Base-by-base conservation (phyloP, 2,888 invertebrate species). In the Sphinx pinastri region DNA sequence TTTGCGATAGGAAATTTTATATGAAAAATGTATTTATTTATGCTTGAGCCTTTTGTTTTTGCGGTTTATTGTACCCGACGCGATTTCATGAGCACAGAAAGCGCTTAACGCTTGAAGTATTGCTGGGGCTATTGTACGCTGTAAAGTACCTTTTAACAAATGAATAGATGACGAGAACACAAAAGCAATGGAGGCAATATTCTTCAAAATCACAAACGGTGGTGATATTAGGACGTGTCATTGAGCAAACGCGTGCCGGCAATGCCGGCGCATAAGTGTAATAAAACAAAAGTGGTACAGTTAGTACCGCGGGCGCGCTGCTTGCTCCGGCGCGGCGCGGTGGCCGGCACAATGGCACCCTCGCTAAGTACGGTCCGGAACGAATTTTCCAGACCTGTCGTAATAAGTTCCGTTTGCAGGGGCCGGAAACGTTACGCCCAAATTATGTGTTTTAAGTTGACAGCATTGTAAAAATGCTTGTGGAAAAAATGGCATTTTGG, bases 201-300 rank as follows among this genome's bases (percentile, higher is more conserved):
- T 74, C 72, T 72, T 73, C 74, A 76, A 77, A 78, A 79, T 76
- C 78, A 72, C 75, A 77, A 77, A 72, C 75, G 80, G 80, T 77
- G 78, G 77, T 72, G 77, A 82, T 81, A 83, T 85, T 85, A 85
- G 83, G 84, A 75, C 78, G 77, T 73, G 68, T 80, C 85, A 88
- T 91, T 89, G 88, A 85, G 87, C 80, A 86, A 87, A 88, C 84
- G 87, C 85, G 87, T 88, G 88, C 80, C 82, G 75, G 83, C 81
- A 86, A 88, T 86, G 88, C 88, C 89, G 88, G 90, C 86, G 88
- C 87, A 90, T 88, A 80, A 84, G 77, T 74, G 85, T 84, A 85
- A 90, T 90, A 89, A 90, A 89, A 89, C 88, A 91, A 88, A 88
- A 87, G 87, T 83, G 84, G 82, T 88, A 88, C 88, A 86, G 88